phyloP scores from a whole-genome alignment of 2,888 invertebrate species.

The Fabriciana adippe region DNA sequence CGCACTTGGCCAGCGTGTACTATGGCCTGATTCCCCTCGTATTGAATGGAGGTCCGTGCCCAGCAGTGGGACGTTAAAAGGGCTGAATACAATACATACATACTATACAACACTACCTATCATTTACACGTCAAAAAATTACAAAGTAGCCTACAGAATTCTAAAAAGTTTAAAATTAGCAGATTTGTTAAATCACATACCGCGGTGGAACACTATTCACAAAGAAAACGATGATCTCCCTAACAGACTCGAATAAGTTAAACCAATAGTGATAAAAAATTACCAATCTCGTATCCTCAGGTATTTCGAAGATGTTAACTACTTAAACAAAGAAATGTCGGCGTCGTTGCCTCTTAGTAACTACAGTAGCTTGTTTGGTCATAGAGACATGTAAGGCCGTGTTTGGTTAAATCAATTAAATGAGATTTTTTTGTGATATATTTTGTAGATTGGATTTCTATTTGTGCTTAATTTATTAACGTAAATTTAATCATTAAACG shows the following conservation, averaged over 20 bases:
- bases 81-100: too few species aligned
- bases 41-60: too few species aligned
- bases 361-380: slow-evolving; percentile 58
- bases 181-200: slow-evolving; percentile 1
- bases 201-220: slow-evolving; percentile 27
- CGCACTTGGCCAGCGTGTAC: too few species aligned
- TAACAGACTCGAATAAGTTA: slow-evolving; percentile 38
- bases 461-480: not conserved
- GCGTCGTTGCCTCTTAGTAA: slow-evolving; percentile 48
- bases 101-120: too few species aligned
- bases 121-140: not conserved
- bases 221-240: slow-evolving; percentile 38
- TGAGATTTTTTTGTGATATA: not conserved
- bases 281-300: slow-evolving; percentile 50
- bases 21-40: too few species aligned
- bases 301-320: slow-evolving; percentile 59
- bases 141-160: not conserved
- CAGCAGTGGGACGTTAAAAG: too few species aligned
- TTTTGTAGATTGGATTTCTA: slow-evolving; percentile 6
- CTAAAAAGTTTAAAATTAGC: not conserved
- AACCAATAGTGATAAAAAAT: slow-evolving; percentile 42
- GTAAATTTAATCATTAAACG: too few species aligned
- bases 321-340: slow-evolving; percentile 55
- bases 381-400: slow-evolving; percentile 19
- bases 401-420: slow-evolving; percentile 3